Evolutionary conservation across 1,140 invertebrate genomes (phyloP), one percentile per base, ranked within the genome.

Genomic region (Ridgeia piscesae): DNA sequence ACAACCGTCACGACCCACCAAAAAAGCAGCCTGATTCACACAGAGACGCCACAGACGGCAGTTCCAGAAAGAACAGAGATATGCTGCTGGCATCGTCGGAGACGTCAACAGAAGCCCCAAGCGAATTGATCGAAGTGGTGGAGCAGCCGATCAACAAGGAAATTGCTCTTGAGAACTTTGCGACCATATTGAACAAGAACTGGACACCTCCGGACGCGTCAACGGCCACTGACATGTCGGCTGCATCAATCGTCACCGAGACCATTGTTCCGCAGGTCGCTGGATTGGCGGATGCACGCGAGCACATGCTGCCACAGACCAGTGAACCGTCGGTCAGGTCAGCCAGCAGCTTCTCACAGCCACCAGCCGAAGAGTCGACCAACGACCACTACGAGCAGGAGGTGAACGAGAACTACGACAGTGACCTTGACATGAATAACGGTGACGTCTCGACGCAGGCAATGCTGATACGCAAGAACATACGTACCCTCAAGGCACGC

Each of bases 321-420:
- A 77, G 27, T 77, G 58, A 21, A 0, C 17, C 58, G 27, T 77
- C 58, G 17, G 27, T 27, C 8, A 77, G 58, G 27, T 77, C 58
- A 77, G 58, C 17, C 58, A 77, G 58, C 58, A 77, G 58, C 27
- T 9, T 27, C 58, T 77, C 17, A 2, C 58, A 77, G 58, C 58
- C 27, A 21, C 58, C 58, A 77, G 58, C 58, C 2, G 58, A 77
- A 21, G 58, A 77, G 58, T 77, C 58, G 14, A 77, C 11, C 58
- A 17, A 27, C 27, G 58, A 77, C 2, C 17, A 77, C 58, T 77
- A 77, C 58, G 11, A 77, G 58, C 8, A 14, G 2, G 58, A 77
- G 58, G 58, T 77, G 58, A 35, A 90, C 89, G 91, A 91, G 48
- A 58, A 58, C 48, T 91, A 91, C 34, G 91, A 91, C 91, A 91